Base-by-base conservation (phyloP, 1,140 invertebrate species). In the Calosoma granatense region DNA sequence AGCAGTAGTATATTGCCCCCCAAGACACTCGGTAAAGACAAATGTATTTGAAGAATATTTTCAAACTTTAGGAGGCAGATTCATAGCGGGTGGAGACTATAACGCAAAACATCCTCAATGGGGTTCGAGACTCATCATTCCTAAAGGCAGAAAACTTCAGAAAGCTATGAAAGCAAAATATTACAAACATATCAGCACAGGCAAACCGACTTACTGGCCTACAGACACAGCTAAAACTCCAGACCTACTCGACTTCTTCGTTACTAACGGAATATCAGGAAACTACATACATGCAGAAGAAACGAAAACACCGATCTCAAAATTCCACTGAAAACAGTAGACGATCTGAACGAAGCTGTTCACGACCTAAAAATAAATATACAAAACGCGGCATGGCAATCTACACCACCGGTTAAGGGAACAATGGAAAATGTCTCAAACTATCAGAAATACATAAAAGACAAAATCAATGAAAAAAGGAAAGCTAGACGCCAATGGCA, bases 191-290 rank as follows among this genome's bases (percentile, higher is more conserved):
- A 47, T 47, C 6, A 47, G 41, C 17, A 65, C 66, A 12, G 64
- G 68, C 1, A 64, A 72, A 60, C 70, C 70, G 14, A 74, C 69
- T 12, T 69, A 74, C 57, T 74, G 71, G 66, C 67, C 73, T 20
- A 59, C n/a, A 11, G 71, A 70, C 36, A 20, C 15, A n/a, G 64
- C 56, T 30, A 70, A 68, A 67, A 65, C 59, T 11, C 67, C 71
- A 6, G 67, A 72, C 17, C n/a, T 47, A 47, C 41, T 56, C 11
- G 51, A 60, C n/a, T 57, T 57, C 1, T 60, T 12, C 20, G 39
- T 60, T 9, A 54, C 36, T 14, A 60, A 54, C 23, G 26, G 51
- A 4, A 56, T 60, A 15, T 56, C 15, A 9, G 26, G 20, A 20
- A 41, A 6, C 11, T 63, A 65, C 19, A 41, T 62, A 0, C 22